These are phyloP conservation scores for Enteromius anoplus DNA, from an alignment of 2,797 vertebrate genomes.

Conservation along the genomic window DNA sequence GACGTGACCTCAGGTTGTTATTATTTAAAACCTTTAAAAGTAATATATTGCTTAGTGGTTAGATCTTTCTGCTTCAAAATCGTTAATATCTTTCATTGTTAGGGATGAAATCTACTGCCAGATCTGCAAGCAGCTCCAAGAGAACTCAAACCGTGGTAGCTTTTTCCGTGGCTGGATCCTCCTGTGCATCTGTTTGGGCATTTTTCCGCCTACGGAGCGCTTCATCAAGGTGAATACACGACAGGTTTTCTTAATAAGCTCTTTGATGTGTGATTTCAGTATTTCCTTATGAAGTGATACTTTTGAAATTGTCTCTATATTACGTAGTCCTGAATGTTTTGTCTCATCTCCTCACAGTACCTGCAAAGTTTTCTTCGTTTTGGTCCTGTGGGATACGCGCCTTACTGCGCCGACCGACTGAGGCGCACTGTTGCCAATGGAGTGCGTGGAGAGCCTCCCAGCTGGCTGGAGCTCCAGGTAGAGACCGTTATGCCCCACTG, in stretches of 20 bases:
- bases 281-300: neutral
- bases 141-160: constrained; percentile 85
- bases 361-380: constrained; percentile 89
- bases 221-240: constrained; percentile 82
- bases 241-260: neutral
- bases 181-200: constrained; percentile 92
- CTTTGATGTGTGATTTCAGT: neutral
- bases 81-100: constrained; percentile 54
- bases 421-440: constrained; percentile 86
- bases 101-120: constrained; percentile 99
- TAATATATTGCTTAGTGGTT: neutral
- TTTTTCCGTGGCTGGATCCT: constrained; percentile 93
- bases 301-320: constrained; percentile 2
- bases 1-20: constrained; percentile 86
- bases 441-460: constrained; percentile 86
- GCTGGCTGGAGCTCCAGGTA: constrained; percentile 96
- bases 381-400: constrained; percentile 80
- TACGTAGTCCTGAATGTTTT: constrained; percentile 7
- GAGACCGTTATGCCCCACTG: neutral
- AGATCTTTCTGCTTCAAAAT: constrained; percentile 19
- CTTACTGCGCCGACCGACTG: constrained; percentile 88
- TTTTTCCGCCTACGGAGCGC: constrained; percentile 88
- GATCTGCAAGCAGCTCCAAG: constrained; percentile 96
- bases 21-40: neutral
- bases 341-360: constrained; percentile 75